Evolutionary conservation across 2,888 invertebrate species (phyloP), one percentile per base, ranked within the genome.

Genomic region (Stenichneumon culpator): DNA sequence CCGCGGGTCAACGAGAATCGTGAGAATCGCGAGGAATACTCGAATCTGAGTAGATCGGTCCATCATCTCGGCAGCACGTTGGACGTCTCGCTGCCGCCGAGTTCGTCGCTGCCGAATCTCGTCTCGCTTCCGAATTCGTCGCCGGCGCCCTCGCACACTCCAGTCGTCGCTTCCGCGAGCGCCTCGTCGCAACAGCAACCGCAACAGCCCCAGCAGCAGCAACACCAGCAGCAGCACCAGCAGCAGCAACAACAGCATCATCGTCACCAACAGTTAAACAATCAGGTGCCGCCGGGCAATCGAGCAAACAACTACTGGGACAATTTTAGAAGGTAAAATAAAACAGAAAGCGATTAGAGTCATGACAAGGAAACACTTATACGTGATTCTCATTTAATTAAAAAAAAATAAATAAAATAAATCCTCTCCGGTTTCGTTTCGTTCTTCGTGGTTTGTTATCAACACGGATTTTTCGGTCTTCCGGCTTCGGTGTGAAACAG

Each of bases 241-340:
- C 91, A 67, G 69, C 90, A 82, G 22, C 88, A 90, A 86, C 89
- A 70, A 86, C 91, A 67, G 73, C 90, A 82, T 36, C 82, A 90
- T 39, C 95, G 90, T 60, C 92, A 91, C 65, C 93, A 89, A 86
- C 93, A 90, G 88, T 95, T 98, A 65, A 98, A 98, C 94, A 98
- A 98, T 94, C 98, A 98, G 95, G 98, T 98, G 77, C 97, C 98
- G 54, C 98, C 98, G 50, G 98, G 98, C 39, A 98, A 97, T 94
- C 95, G 98, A 87, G 98, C 98, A 79, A 98, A 98, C 94, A 98
- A 98, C 94, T 98, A 98, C 94, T 98, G 98, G 98, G 98, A 98
- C 93, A 98, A 98, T 94, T 98, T 98, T 94, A 95, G 98, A 95
- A 98, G 98, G 98, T 97, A 96, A 95, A 87, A 75, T 16, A 44